Percentiles rank a stretch among this genome's conserved stretches.
phyloP scores from a whole-genome alignment of 2,888 invertebrate genomes.

The Cyclophora albipunctata region DNA sequence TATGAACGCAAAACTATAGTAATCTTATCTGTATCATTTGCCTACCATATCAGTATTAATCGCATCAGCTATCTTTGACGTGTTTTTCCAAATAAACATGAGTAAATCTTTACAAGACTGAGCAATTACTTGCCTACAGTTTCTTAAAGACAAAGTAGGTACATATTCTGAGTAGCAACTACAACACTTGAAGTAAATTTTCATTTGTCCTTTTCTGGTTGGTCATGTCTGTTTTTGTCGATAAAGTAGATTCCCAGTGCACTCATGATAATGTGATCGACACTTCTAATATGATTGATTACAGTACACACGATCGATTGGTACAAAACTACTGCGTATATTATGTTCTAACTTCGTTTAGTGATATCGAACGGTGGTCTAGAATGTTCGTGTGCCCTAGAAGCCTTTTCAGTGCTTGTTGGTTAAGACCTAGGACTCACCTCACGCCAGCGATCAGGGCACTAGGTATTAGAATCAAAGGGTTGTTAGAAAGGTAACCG shows the following conservation, averaged over 20 bases:
- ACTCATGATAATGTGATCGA: too few relatives aligned
- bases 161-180: too few relatives aligned
- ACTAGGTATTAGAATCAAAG: constrained; percentile 16
- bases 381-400: constrained; percentile 41
- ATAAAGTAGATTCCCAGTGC: too few relatives aligned
- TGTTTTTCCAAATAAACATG: too few relatives aligned
- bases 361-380: constrained; percentile 42
- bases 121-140: too few relatives aligned
- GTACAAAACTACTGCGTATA: constrained; percentile 35
- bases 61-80: too few relatives aligned
- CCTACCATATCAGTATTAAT: too few relatives aligned
- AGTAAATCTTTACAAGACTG: too few relatives aligned
- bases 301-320: constrained; percentile 44
- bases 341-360: constrained; percentile 31
- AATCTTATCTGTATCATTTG: constrained; percentile 14
- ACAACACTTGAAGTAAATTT: too few relatives aligned
- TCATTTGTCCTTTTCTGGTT: too few relatives aligned
- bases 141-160: too few relatives aligned
- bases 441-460: constrained; percentile 23
- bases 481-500: constrained; percentile 8
- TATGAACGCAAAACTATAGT: constrained; percentile 13
- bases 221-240: too few relatives aligned
- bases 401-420: constrained; percentile 45
- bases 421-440: constrained; percentile 32
- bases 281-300: constrained; percentile 17